These are phyloP conservation scores for Rutpela maculata DNA, from an alignment of 2,888 invertebrate species.

Conservation along the genomic window DNA sequence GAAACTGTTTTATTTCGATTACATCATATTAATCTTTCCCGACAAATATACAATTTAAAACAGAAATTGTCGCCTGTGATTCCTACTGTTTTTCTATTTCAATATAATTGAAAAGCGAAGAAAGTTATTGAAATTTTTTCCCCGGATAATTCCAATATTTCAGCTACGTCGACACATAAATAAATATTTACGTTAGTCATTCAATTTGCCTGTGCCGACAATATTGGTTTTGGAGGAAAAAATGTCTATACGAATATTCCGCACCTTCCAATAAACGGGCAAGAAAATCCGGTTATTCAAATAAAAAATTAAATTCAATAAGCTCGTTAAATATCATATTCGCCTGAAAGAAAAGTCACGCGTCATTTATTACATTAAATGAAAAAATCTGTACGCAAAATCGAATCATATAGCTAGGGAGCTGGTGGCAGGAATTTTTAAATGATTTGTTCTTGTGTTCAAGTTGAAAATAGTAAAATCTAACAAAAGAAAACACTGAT, in stretches of 20 bases:
- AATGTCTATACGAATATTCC: conserved; percentile 8
- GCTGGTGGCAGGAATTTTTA: too few relatives aligned
- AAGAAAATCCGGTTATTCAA: conserved; percentile 29
- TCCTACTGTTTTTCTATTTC: too few relatives aligned
- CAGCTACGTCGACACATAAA: background rate
- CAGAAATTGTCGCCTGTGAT: too few relatives aligned
- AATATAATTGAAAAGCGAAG: too few relatives aligned
- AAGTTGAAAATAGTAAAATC: too few relatives aligned
- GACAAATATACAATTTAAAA: too few relatives aligned
- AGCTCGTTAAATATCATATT: conserved; percentile 31
- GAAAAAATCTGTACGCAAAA: conserved; percentile 36
- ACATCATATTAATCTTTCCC: too few relatives aligned
- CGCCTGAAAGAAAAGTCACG: conserved; percentile 6
- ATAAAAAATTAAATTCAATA: conserved; percentile 34
- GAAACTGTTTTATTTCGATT: too few relatives aligned
- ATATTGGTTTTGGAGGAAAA: background rate
- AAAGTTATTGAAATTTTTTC: background rate
- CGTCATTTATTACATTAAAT: conserved; percentile 27
- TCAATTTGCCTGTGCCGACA: background rate
- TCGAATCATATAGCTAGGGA: too few relatives aligned
- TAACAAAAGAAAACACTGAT: too few relatives aligned
- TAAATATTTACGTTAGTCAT: background rate
- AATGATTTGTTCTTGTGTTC: too few relatives aligned
- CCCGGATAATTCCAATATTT: background rate
- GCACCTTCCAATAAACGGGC: conserved; percentile 10